Base-by-base conservation (phyloP, 2,113 vertebrate genomes). In the Crotalus horridus region DNA sequence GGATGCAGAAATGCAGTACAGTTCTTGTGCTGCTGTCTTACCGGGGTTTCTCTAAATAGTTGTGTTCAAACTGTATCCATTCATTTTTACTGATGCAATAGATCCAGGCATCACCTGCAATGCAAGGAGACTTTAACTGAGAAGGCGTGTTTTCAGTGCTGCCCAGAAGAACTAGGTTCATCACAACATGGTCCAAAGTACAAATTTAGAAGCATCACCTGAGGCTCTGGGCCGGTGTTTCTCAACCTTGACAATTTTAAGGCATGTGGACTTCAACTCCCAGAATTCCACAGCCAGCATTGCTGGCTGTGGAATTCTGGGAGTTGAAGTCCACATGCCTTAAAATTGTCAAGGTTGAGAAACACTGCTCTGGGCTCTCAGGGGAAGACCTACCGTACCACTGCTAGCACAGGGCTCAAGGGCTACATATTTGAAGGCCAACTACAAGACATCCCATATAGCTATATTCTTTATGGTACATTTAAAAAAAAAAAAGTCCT, bases 101-200 rank as follows among this genome's bases (percentile, higher is more conserved):
- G 93, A 99, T 98, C 99, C 99, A 99, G 12, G 98, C 98, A 29
- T 99, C 99, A 96, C 99, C 99, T 99, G 90, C 69, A 90, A 97
- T 1, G 15, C 87, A 24, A 1, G 93, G 94, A 93, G 21, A 87
- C 9, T 10, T 55, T 39, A 43, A 39, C 0, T 12, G 33, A 43
- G 88, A 46, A 39, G 43, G 54, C 3, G 26, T 43, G 2, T 59
- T 26, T 46, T 13, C 33, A 46, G 24, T 13, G 24, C 20, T 46
- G 33, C 11, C 33, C 1, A 43, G 26, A 51, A 43, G 46, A 29
- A 12, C 5, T 0, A 59, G 0, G 6, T 51, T 29, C 0, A 0
- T 5, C 13, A 8, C 1, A 26, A 55, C 26, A 9, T 39, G 24
- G 51, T 17, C 15, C 6, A 2, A 3, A 1, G 58, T 59, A 17